phyloP scores from a whole-genome alignment of 2,888 invertebrate species.

The Harpalus rufipes region DNA sequence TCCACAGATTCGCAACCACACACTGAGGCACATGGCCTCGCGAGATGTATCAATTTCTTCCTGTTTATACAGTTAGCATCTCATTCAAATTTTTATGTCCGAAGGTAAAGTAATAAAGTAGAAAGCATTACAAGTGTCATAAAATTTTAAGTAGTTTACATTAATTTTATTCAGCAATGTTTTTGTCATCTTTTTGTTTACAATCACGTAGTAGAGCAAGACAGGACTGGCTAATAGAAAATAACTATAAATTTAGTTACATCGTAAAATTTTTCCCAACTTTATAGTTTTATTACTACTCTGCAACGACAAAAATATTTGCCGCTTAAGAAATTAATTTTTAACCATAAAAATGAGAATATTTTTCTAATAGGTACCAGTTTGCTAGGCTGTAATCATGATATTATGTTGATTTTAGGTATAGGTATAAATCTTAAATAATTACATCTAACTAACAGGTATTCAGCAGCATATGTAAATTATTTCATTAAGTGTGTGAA shows the following conservation, averaged over 20 bases:
- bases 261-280: constrained; percentile 10
- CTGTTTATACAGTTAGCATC: no score
- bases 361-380: constrained; percentile 1
- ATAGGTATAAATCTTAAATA: constrained; percentile 23
- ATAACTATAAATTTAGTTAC: constrained; percentile 38
- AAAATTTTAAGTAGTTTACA: constrained; percentile 49
- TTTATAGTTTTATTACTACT: constrained; percentile 33
- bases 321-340: constrained; percentile 4
- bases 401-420: constrained; percentile 8
- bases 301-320: background rate
- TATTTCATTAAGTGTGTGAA: constrained; percentile 42
- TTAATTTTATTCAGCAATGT: constrained; percentile 42
- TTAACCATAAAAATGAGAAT: constrained; percentile 16
- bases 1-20: no score
- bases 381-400: background rate
- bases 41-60: no score
- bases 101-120: constrained; percentile 10
- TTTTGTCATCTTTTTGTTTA: constrained; percentile 21
- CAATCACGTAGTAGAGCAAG: background rate
- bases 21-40: no score
- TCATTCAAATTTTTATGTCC: constrained; percentile 2
- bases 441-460: background rate
- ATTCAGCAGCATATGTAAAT: constrained; percentile 26
- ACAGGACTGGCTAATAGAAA: constrained; percentile 4
- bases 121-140: constrained; percentile 22